Base-by-base conservation (phyloP, 1,140 invertebrate genomes). In the Drosophila hydei region DNA sequence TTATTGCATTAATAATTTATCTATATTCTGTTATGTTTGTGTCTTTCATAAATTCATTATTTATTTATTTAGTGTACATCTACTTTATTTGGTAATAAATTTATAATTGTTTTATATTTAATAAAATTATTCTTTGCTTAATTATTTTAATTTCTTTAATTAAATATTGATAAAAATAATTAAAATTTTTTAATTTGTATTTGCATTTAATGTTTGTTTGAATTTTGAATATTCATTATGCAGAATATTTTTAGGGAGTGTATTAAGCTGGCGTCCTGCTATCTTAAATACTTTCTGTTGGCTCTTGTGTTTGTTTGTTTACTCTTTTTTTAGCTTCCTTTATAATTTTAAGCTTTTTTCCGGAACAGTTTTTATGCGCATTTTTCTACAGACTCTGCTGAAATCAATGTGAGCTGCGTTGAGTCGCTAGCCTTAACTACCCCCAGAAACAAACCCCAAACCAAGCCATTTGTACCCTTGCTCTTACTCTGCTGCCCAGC, bases 361-460 rank as follows among this genome's bases (percentile, higher is more conserved):
- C 47, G 69, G 68, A 70, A 67, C 68, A 63, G 73, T 74, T 88
- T 88, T 87, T 88, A 62, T 71, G 64, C 71, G 81, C 72, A 77
- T 65, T 79, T 73, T 75, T 64, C 64, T 72, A 45, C 70, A 77
- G 68, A 73, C 52, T 88, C 74, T 81, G 78, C 40, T 87, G 72
- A 83, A 87, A 87, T 87, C 83, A 87, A 88, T 87, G 83, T 77
- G 60, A 75, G 78, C 62, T 72, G 75, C 56, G 55, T 77, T 61
- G 56, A 71, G 52, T 59, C 67, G 56, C 60, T 50, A 40, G 61
- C 51, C 65, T 62, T 63, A 55, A 43, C 33, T 47, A 30, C 71
- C 63, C 45, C 33, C 11, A 30, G 14, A 42, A 8, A 16, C 38
- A 14, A 16, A 14, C 14, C 38, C 38, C 30, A 33, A 12, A 11